Evolutionary conservation across 2,113 vertebrate species (phyloP), one percentile per base, ranked within the genome.

Genomic region (Calyptomena viridis): DNA sequence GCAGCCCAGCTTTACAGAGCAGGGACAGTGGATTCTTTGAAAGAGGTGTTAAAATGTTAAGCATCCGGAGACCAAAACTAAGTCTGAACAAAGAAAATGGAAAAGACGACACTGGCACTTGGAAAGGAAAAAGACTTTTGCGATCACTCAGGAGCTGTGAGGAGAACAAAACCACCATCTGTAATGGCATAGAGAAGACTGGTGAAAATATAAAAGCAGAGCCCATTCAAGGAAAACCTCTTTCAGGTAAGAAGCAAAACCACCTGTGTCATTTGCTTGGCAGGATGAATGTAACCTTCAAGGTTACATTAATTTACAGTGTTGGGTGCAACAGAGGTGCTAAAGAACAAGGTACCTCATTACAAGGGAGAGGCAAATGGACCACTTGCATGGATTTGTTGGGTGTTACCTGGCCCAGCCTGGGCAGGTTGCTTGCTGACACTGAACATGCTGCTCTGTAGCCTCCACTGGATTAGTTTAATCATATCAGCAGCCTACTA

Each of bases 231-330:
- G 89, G 50, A 77, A 94, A 96, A 59, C 87, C 66, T 80, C 92
- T 97, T 69, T 97, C 97, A 90, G 97, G 97, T 97, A 96, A 95
- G 95, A 84, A 42, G 17, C 9, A 42, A 77, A 91, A 30, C 14
- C 62, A 91, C 3, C 18, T 25, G 10, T 74, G 39, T 24, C 15
- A 78, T 69, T 78, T 77, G 18, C 23, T 84, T 56, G 52, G 23
- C 24, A 75, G 56, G 9, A 21, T 35, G 67, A 68, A 60, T 30
- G 7, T 40, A 52, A 40, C 39, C 39, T 46, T 78, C 47, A 78
- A 56, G 55, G 31, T 47, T 25, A 67, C 31, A 28, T 35, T 9
- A 77, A 56, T 46, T 79, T 71, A 78, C 13, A 52, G 42, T 73
- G 62, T 60, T 49, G 37, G 9, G 15, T 28, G 8, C 31, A 82